Evolutionary conservation across 2,797 vertebrate species (phyloP).

Genomic region (Silurus lanzhouensis): DNA sequence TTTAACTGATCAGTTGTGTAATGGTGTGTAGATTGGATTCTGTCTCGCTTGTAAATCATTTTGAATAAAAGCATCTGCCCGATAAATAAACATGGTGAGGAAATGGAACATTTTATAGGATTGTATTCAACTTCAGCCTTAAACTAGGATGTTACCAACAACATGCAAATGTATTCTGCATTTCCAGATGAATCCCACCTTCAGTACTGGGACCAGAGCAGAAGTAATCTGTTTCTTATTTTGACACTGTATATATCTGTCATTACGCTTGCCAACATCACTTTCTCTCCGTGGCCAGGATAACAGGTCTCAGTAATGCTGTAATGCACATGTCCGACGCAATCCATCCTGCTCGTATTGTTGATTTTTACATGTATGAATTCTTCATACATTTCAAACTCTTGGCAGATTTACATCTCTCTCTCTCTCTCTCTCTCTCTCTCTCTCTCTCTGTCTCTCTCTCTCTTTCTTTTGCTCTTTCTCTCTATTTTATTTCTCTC

Average conservation of each 20-base stretch:
- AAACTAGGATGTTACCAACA: neutral
- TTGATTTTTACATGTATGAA: neutral
- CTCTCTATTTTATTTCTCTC: neutral
- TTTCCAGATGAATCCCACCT: conserved; percentile 3
- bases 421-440: neutral
- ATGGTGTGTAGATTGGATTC: neutral
- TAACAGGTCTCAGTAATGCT: conserved; percentile 10
- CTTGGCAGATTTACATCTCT: neutral
- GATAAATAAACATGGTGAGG: neutral
- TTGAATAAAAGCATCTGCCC: conserved; percentile 19
- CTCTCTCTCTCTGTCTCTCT: no score
- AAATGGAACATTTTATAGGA: conserved; percentile 13
- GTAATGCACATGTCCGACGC: conserved; percentile 16
- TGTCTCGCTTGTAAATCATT: neutral
- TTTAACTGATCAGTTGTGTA: neutral
- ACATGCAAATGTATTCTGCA: neutral
- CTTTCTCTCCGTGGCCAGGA: neutral
- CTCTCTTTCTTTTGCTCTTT: neutral
- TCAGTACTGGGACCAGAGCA: neutral
- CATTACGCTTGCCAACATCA: conserved; percentile 4
- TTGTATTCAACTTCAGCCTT: neutral
- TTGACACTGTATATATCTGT: conserved; percentile 18
- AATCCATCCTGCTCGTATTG: neutral
- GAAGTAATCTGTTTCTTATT: conserved; percentile 37
- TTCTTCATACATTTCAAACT: neutral